These are phyloP conservation scores for Hippocampus abdominalis DNA, from an alignment of 2,113 vertebrate species.

Conservation along the genomic window DNA sequence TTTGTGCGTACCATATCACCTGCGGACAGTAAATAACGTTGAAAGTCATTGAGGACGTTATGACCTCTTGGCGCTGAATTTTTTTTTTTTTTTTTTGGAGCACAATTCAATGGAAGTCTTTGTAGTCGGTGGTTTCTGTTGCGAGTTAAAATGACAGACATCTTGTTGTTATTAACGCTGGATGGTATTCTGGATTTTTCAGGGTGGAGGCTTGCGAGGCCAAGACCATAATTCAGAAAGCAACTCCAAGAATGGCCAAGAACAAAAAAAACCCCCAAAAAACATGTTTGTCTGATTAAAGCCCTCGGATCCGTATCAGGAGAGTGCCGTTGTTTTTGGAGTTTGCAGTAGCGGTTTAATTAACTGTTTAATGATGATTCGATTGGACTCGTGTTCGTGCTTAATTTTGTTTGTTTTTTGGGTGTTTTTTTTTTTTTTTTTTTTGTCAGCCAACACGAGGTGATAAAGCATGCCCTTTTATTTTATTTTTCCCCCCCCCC, in stretches of 20 bases:
- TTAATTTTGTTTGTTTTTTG: no score
- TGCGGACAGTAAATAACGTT: neutral
- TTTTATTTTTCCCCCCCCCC: neutral
- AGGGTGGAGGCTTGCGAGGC: neutral
- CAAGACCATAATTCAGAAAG: neutral
- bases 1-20: neutral
- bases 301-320: neutral
- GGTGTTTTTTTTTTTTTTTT: neutral
- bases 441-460: neutral
- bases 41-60: neutral
- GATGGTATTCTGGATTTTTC: neutral
- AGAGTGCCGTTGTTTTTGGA: neutral
- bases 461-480: neutral
- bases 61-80: neutral
- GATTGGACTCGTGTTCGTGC: neutral
- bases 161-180: neutral
- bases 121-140: constrained; percentile 4
- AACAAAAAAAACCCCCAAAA: no score
- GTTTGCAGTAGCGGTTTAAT: constrained; percentile 6
- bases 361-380: neutral
- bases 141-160: constrained; percentile 7
- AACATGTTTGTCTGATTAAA: neutral
- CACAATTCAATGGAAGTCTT: neutral
- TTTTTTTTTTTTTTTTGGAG: no score
- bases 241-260: neutral